Base-by-base conservation (phyloP, 2,888 invertebrate species). In the Epistrophe grossulariae region DNA sequence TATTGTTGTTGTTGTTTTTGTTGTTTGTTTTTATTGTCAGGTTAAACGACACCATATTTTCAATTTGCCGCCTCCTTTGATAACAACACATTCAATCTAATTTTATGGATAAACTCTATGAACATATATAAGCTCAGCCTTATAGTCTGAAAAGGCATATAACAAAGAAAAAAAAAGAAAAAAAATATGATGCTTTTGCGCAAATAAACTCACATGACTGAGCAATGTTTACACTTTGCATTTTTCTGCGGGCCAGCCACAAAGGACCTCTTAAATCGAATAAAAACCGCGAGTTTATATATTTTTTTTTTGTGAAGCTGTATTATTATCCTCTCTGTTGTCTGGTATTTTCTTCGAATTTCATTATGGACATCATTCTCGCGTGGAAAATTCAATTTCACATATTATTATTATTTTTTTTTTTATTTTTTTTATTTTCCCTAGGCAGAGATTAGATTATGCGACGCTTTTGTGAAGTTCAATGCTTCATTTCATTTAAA, bases 281-380 rank as follows among this genome's bases (percentile, higher is more conserved):
- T 31, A 79, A 79, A 85, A 78, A 73, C 85, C 82, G 82, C 85
- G 82, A 82, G 78, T 70, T 74, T 81, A 31, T 55, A 15, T 28
- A 52, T 17, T 40, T 35, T 31, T 17, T 48, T 55, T 66, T 55
- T 62, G 17, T 11, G 4, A 3, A 13, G 24, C 5, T 62, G 3
- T 5, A n/a, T n/a, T n/a, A n/a, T n/a, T 28, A 31, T 50, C 19
- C 48, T 60, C 52, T 38, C 45, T 70, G 57, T 84, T 84, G 84
- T 78, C 74, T 82, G 24, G 9, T 24, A 79, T 79, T 87, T 87
- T 87, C 76, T 83, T 79, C 55, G 62, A 83, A 87, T 87, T 87
- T 87, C 72, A 87, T 87, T 83, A 87, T 76, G 87, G 83, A 83
- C 87, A 87, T 79, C 83, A 79, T 83, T 83, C 83, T 83, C 83